phyloP scores from a whole-genome alignment of 2,797 vertebrate genomes.

The Hozukius guyotensis region DNA sequence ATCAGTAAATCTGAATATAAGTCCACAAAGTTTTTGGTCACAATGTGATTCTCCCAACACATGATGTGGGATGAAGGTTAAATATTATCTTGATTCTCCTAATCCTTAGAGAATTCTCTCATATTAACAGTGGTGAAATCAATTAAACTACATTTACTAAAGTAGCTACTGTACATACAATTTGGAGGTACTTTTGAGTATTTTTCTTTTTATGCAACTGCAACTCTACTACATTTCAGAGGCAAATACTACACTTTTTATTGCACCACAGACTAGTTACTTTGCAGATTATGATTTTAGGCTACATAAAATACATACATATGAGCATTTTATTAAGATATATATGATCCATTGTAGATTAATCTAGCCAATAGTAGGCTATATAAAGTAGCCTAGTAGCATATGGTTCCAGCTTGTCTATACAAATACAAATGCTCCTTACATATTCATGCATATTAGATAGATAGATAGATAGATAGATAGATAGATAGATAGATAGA shows the following conservation, averaged over 20 bases:
- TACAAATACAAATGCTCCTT: neutral
- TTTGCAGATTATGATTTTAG: too few relatives aligned
- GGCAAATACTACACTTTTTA: neutral
- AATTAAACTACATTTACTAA: neutral
- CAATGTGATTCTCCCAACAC: neutral
- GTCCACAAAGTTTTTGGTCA: neutral
- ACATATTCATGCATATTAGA: neutral
- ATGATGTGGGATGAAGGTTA: neutral
- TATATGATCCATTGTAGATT: neutral
- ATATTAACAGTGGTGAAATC: neutral
- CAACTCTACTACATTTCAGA: neutral
- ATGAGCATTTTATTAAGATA: too few relatives aligned
- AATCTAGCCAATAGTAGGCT: neutral
- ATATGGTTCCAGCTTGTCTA: neutral
- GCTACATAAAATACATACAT: too few relatives aligned
- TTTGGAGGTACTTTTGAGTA: neutral
- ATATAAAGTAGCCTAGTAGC: neutral
- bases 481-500: too few relatives aligned
- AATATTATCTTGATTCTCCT: neutral
- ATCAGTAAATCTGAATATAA: slow-evolving; percentile 8
- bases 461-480: too few relatives aligned
- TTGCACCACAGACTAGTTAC: neutral
- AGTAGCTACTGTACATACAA: neutral
- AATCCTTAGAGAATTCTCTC: neutral
- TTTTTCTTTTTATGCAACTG: neutral